Base-by-base conservation (phyloP, 2,113 vertebrate genomes). In the Dipodomys spectabilis region DNA sequence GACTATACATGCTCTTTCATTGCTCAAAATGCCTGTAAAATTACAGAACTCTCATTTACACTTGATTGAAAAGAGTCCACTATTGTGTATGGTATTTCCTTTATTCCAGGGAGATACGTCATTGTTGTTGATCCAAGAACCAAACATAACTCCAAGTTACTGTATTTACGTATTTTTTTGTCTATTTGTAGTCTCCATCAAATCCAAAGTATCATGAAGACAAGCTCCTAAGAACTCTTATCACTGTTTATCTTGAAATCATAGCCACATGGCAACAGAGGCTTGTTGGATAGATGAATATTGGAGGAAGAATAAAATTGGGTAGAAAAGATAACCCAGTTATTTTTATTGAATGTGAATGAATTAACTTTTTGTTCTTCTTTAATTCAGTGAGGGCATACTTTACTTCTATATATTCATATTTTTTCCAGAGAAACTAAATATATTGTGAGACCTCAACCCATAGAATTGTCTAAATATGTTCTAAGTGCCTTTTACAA, bases 341-440 rank as follows among this genome's bases (percentile, higher is more conserved):
- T 12, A 19, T 2, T 3, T 87, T 72, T 83, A 23, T 20, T 22
- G 27, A 23, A 44, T 2, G 20, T n/a, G 22, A 19, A 13, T 86
- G 49, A 73, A 72, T 93, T 93, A 82, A 75, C 88, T 19, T 69
- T 84, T 95, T 82, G 23, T 77, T 44, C 6, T 65, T 74, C 8
- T 77, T 32, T 39, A 64, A 23, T 30, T 65, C 32, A 65, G 3
- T 71, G 35, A 5, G 45, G 39, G 39, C 22, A 6, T 4, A 32
- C 35, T 73, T n/a, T 64, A 45, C 7, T 68, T 73, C 23, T 78
- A 18, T 69, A 39, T 6, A 53, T 3, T 0, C 10, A 79, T 73
- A 8, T 25, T 81, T 86, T 88, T 49, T 0, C 2, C 49, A 3
- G 44, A 25, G 67, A 30, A 7, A 82, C 65, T 39, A 4, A 4